Base-by-base conservation (phyloP, 2,113 vertebrate genomes). In the Nymphicus hollandicus region DNA sequence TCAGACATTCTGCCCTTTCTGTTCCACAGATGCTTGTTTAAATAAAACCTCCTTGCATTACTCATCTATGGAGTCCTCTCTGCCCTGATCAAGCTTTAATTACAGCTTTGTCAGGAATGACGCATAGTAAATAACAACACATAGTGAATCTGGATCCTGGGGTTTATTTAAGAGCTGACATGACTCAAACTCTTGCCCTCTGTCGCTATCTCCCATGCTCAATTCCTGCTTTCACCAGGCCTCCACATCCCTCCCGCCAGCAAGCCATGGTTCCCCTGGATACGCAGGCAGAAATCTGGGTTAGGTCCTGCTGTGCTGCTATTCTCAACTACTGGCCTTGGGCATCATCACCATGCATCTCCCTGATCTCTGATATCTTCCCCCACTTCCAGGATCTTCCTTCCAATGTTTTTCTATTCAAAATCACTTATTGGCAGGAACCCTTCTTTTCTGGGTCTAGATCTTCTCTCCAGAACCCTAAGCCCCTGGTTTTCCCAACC, bases 1-100 rank as follows among this genome's bases (percentile, higher is more conserved):
- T 89, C 56, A 96, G 84, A 65, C 27, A 56, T 94, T 93, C 39
- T 90, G 35, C 35, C 19, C 58, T 95, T 86, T 89, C 89, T 95
- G 63, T 92, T 78, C 58, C 49, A 71, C 82, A 93, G 56, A 91
- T 81, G 83, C 63, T n/a, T 90, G 18, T 85, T 94, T 85, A 88
- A 91, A 77, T 70, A 85, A 88, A 95, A 91, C 65, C 35, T 88
- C 58, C n/a, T 78, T 82, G 27, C 60, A 52, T 70, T 91, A 91
- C 31, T 94, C 43, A 60, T 69, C 7, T 17, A 22, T 43, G 61
- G 77, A 81, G 35, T 86, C 37, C 29, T 86, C 71, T 89, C 74
- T 76, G 61, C 78, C 86, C 37, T 81, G 23, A 50, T 72, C 43
- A 79, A 70, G 49, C 33, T 68, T 96, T 96, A 92, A 89, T 93